A percentile compares a stretch with the other conserved stretches of the same genome.
Conservation (phyloP, 2,888 invertebrate species). For the Scaptomyza cyrtandrae region DNA sequence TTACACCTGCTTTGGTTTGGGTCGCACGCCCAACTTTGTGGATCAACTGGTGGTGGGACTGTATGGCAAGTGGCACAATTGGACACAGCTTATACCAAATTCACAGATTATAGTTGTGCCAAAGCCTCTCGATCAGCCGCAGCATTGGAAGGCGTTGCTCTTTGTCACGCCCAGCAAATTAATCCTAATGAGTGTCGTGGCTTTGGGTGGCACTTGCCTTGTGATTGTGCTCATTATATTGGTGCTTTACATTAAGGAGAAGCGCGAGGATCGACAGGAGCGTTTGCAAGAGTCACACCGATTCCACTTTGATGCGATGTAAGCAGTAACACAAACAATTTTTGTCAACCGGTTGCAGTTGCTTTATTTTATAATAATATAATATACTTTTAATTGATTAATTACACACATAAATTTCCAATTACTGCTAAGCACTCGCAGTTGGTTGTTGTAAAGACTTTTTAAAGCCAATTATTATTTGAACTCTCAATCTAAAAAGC, state of each 20-base stretch:
- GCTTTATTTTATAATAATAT: constrained; percentile 42
- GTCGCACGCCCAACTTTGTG: constrained; percentile 98
- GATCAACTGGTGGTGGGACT: constrained; percentile 93
- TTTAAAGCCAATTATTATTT: constrained; percentile 6
- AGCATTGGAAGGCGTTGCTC: constrained; percentile 94
- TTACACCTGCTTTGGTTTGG: constrained; percentile 98
- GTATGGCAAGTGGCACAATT: constrained; percentile 89
- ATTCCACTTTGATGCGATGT: constrained; percentile 95
- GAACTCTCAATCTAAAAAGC: constrained; percentile 15
- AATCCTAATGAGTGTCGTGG: constrained; percentile 95
- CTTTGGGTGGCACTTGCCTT: constrained; percentile 93
- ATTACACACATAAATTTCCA: constrained; percentile 29
- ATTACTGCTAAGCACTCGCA: neutral
- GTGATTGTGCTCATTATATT: constrained; percentile 93
- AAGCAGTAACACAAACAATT: constrained; percentile 57
- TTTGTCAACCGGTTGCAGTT: constrained; percentile 32
- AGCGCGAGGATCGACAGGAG: constrained; percentile 91
- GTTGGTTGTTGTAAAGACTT: constrained; percentile 23
- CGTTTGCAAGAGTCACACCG: constrained; percentile 91
- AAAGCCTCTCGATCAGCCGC: constrained; percentile 90
- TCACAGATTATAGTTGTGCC: constrained; percentile 99
- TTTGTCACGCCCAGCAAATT: constrained; percentile 98
- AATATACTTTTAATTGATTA: constrained; percentile 24
- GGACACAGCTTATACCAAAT: constrained; percentile 98
- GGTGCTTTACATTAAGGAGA: constrained; percentile 95